Evolutionary conservation across 1,140 invertebrate genomes (phyloP).

Genomic region (Teleopsis dalmanni): DNA sequence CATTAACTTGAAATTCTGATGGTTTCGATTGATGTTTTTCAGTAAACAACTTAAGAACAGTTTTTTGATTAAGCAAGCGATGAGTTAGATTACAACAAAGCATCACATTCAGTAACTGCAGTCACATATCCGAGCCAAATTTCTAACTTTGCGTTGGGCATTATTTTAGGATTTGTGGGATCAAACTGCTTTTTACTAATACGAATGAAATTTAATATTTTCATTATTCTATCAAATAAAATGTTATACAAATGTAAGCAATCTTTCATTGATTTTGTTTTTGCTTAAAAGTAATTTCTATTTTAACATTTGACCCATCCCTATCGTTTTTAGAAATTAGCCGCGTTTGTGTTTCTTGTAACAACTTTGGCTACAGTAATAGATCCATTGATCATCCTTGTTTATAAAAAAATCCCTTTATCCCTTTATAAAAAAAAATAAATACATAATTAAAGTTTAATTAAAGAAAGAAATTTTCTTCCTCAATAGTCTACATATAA

Average conservation of each 20-base stretch:
- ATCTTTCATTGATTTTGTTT: conserved; percentile 55
- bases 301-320: conserved; percentile 50
- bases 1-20: conserved; percentile 44
- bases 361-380: conserved; percentile 52
- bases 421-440: too few species aligned
- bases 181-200: conserved; percentile 76
- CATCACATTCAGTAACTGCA: conserved; percentile 76
- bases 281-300: conserved; percentile 59
- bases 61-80: conserved; percentile 70
- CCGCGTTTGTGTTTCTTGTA: conserved; percentile 49
- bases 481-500: too few species aligned
- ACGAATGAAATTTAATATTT: conserved; percentile 61
- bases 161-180: conserved; percentile 56
- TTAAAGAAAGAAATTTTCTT: too few species aligned
- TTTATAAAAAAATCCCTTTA: too few species aligned
- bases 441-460: too few species aligned
- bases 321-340: conserved; percentile 53
- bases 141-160: conserved; percentile 78
- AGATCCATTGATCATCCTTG: too few species aligned
- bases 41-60: conserved; percentile 66
- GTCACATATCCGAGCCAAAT: conserved; percentile 88
- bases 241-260: conserved; percentile 83
- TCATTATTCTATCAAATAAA: conserved; percentile 74
- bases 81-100: conserved; percentile 79
- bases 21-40: conserved; percentile 44